These are phyloP conservation scores for Pecten maximus DNA, from an alignment of 2,888 invertebrate species.

Conservation along the genomic window DNA sequence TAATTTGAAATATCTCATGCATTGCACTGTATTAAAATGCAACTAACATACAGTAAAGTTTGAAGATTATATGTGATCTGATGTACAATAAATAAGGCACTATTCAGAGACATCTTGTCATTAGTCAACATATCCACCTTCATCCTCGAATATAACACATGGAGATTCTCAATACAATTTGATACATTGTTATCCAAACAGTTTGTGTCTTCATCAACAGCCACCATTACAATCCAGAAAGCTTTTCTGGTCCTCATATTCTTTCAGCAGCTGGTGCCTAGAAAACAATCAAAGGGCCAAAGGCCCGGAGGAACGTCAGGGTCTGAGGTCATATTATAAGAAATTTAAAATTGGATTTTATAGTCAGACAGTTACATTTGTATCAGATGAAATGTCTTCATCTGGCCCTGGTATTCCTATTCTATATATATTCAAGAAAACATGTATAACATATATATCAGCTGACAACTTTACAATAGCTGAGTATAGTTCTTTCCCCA, in stretches of 20 bases:
- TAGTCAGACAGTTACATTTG: too few relatives aligned
- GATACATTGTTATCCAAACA: neutral
- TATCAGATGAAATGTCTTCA: too few relatives aligned
- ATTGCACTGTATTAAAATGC: neutral
- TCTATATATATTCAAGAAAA: too few relatives aligned
- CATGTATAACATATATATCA: too few relatives aligned
- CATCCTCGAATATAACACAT: neutral
- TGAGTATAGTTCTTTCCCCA: too few relatives aligned
- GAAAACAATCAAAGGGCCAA: too few relatives aligned
- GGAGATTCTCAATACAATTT: neutral
- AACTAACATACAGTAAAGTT: neutral
- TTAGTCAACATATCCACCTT: neutral
- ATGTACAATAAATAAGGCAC: neutral
- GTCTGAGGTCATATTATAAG: too few relatives aligned
- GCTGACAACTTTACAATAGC: too few relatives aligned
- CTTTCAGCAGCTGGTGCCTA: slow-evolving; percentile 12
- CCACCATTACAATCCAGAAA: neutral
- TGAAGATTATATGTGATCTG: neutral
- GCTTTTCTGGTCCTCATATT: neutral
- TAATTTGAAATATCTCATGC: neutral
- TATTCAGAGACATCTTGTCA: neutral
- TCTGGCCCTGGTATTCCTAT: too few relatives aligned
- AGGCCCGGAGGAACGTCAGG: too few relatives aligned
- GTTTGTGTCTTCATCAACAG: neutral
- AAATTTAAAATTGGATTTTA: too few relatives aligned